Evolutionary conservation across 2,113 vertebrate genomes (phyloP).

Genomic region (Phodopus roborovskii): DNA sequence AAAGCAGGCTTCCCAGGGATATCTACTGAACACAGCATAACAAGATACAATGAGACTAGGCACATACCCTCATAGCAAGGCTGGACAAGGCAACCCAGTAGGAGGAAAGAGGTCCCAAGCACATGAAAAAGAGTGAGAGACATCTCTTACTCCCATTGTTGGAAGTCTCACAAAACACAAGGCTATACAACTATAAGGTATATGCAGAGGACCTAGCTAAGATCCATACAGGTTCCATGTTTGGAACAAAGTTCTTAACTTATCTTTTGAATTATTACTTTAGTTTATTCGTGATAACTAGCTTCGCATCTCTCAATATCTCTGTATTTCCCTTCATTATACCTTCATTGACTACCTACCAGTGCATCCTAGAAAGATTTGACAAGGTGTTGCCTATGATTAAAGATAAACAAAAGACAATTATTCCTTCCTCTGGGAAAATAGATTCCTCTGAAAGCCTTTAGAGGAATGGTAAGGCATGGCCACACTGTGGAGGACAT

Average conservation of each 20-base stretch:
- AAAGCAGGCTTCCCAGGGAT: not conserved
- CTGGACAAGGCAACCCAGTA: not conserved
- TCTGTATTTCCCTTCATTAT: constrained; percentile 24
- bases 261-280: constrained; percentile 4
- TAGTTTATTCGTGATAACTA: not conserved
- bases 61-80: not conserved
- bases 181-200: not conserved
- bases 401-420: not conserved
- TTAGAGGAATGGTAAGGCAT: not conserved
- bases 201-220: not conserved
- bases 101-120: not conserved
- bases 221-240: not conserved
- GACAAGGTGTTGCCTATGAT: not conserved
- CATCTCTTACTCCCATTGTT: not conserved
- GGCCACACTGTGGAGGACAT: not conserved
- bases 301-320: not conserved
- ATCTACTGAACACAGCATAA: not conserved
- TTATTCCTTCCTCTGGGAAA: constrained; percentile 4
- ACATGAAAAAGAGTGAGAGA: not conserved
- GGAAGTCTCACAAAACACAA: not conserved
- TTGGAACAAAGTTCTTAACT: not conserved
- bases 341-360: not conserved
- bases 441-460: constrained; percentile 11
- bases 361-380: not conserved
- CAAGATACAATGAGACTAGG: not conserved